Evolutionary conservation across 2,797 vertebrate species (phyloP), one percentile per base, ranked within the genome.

Genomic region (Typhlichthys eigenmanni): DNA sequence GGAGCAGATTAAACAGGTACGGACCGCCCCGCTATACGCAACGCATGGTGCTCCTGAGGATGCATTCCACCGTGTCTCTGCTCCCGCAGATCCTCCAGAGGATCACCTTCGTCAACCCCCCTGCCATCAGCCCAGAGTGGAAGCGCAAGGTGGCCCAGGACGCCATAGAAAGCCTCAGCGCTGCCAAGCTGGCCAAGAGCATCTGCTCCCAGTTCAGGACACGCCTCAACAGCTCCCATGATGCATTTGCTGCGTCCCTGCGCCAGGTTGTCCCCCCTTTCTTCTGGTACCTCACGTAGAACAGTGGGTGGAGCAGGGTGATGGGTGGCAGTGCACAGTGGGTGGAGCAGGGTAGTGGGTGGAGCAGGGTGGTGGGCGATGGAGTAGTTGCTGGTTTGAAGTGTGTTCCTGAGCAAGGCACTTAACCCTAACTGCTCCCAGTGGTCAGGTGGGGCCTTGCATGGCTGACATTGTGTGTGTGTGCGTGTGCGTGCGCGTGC

Each of bases 1-100:
- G 98, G 98, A 99, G 59, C 98, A 99, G 88, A 97, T 99, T 87
- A 98, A 98, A 81, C 96, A 98, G 95, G 97, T 98, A 69, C 1
- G 66, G 46, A 1, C 60, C 52, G 17, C 47, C 6, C 24, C 24
- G 24, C 24, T 24, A 24, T 24, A 24, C 24, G 14, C 32, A 12
- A 24, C 13, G 58, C 17, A 38, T 24, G 24, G 24, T 24, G 24
- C 24, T 24, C 24, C 24, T 24, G 24, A 24, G 24, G 24, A 24
- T 24, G 24, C 24, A 24, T 24, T 24, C 24, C 24, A 24, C 24
- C 24, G 24, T 3, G 3, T 24, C 24, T 24, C 24, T 24, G 24
- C 72, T 65, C 52, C 38, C 24, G 8, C 70, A 99, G 98, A 98
- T 99, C 55, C 95, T 98, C 80, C 98, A 98, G 84, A 85, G 96